Evolutionary conservation across 2,888 invertebrate species (phyloP).

Genomic region (Ophioninae sp.): DNA sequence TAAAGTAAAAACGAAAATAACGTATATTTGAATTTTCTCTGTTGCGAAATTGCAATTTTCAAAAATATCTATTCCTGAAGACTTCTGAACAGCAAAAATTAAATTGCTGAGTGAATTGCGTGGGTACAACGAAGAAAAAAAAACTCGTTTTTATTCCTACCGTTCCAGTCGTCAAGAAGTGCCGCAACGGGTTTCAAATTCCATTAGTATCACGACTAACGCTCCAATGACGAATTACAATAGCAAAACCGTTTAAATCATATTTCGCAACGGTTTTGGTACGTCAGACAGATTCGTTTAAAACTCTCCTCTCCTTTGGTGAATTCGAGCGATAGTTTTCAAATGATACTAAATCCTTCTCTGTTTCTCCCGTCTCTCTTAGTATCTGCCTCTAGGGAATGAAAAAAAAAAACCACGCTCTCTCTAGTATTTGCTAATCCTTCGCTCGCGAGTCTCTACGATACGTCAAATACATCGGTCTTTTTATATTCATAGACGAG

Average conservation of each 20-base stretch:
- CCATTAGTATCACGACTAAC: constrained; percentile 15
- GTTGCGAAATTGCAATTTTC: background rate
- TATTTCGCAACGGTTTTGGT: constrained; percentile 51
- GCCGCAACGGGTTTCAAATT: background rate
- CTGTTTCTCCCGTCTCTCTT: constrained; percentile 47
- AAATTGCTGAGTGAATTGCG: background rate
- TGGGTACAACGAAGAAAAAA: background rate
- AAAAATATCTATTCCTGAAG: background rate
- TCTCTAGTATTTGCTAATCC: constrained; percentile 28
- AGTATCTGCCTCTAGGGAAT: constrained; percentile 40
- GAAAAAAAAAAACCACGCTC: constrained; percentile 8
- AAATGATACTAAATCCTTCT: constrained; percentile 13
- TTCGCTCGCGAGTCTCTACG: constrained; percentile 26
- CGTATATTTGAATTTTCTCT: no score
- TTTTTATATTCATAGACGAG: background rate
- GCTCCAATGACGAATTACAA: constrained; percentile 1
- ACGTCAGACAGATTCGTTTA: constrained; percentile 39
- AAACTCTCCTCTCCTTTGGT: constrained; percentile 38
- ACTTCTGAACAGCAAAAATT: background rate
- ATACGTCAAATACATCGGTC: constrained; percentile 10
- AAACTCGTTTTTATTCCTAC: background rate
- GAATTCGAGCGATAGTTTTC: constrained; percentile 37
- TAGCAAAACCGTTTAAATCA: constrained; percentile 32
- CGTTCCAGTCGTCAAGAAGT: background rate
- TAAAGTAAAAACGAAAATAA: no score